These are phyloP conservation scores for Contarinia nasturtii DNA, from an alignment of 1,140 invertebrate genomes.

Conservation along the genomic window DNA sequence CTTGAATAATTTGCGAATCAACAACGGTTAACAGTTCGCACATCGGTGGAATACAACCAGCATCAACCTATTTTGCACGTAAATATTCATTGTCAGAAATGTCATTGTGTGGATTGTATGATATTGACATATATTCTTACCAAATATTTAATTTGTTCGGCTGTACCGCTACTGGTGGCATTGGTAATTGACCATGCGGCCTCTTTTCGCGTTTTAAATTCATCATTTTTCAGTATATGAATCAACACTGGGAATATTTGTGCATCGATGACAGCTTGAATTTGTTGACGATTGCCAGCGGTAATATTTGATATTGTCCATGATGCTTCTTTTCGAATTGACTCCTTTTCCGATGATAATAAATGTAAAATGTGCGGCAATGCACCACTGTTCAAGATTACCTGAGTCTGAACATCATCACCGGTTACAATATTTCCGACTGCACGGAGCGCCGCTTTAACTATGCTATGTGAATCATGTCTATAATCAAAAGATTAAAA, in stretches of 20 bases:
- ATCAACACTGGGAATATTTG: conserved; percentile 88
- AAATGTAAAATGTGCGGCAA: conserved; percentile 70
- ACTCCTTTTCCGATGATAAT: conserved; percentile 60
- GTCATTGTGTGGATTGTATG: neutral
- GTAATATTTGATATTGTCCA: conserved; percentile 99
- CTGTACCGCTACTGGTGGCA: conserved; percentile 84
- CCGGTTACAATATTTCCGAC: conserved; percentile 98
- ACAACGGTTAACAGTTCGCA: conserved; percentile 87
- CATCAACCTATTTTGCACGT: conserved; percentile 18
- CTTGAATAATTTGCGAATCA: conserved; percentile 94
- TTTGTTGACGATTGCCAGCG: conserved; percentile 86
- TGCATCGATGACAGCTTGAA: conserved; percentile 87
- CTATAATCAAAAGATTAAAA: conserved; percentile 26
- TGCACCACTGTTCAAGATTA: conserved; percentile 78
- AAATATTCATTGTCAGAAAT: too few relatives aligned
- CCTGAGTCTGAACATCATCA: conserved; percentile 92
- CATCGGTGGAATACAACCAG: conserved; percentile 78
- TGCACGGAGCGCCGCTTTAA: conserved; percentile 86
- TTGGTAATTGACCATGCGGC: conserved; percentile 97
- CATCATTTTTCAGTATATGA: conserved; percentile 74
- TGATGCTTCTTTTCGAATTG: conserved; percentile 87
- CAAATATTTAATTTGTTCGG: conserved; percentile 72
- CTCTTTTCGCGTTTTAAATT: conserved; percentile 95
- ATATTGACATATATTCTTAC: conserved; percentile 8
- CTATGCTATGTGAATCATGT: conserved; percentile 74